Base-by-base conservation (phyloP, 2,113 vertebrate genomes). In the Rhinopomastus cyanomelas region DNA sequence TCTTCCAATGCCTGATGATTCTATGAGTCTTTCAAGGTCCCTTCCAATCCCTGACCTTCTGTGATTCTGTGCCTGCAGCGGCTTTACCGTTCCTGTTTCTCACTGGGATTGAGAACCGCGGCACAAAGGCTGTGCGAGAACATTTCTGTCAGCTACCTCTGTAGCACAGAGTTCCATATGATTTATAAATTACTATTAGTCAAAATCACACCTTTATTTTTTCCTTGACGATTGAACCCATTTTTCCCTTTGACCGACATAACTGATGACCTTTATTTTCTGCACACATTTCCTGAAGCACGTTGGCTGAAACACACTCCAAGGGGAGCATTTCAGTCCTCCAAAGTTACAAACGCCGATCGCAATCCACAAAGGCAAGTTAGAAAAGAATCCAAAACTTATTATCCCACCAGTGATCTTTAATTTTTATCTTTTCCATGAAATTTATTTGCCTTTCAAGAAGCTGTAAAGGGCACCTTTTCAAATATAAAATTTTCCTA, bases 401-500 rank as follows among this genome's bases (percentile, higher is more conserved):
- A 60, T 72, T 68, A 15, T 88, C 66, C 44, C 62, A 60, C 89
- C 66, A 92, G 51, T 37, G 74, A 16, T 90, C 92, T 80, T 67
- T 44, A 21, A 20, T 56, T 88, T 94, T 92, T 83, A 85, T 89
- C 67, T 89, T 89, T 83, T 87, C 52, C 77, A 87, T 56, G 71
- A 85, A 94, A 89, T 80, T 69, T 77, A 93, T 90, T 93, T 95
- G 90, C 88, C 81, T 93, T 88, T 86, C 69, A 85, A 44, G 71
- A 65, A 87, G 74, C 56, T 78, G 74, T 85, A 89, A 94, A 90
- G 81, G 53, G 57, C 29, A 65, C 78, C 46, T 83, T 83, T 84
- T 85, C 52, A 77, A 69, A 81, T 48, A 84, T 46, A 73, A 85
- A 88, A 88, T 65, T 87, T 59, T 81, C 52, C 74, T 76, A 57